phyloP scores from a whole-genome alignment of 2,797 vertebrate species.

The Sebastes matsubarae region DNA sequence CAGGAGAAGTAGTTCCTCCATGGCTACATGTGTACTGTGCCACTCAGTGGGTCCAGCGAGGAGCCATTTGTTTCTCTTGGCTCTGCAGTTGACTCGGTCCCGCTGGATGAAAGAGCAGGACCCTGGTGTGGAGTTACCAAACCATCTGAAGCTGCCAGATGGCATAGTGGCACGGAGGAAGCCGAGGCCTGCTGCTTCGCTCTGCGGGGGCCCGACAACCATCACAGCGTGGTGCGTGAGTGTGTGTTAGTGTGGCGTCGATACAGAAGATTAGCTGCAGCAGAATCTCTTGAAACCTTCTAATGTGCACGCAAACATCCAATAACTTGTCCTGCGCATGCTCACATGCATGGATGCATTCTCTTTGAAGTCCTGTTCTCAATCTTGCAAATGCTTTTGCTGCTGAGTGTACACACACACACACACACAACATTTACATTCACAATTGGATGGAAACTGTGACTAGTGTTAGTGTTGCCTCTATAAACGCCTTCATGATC shows the following conservation, averaged over 20 bases:
- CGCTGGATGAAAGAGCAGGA: constrained; percentile 40
- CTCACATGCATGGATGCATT: neutral
- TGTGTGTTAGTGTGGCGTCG: constrained; percentile 10
- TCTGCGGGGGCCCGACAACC: constrained; percentile 31
- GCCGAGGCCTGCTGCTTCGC: constrained; percentile 50
- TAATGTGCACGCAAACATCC: constrained; percentile 8
- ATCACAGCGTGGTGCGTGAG: constrained; percentile 8
- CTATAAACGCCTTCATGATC: neutral
- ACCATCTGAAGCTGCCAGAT: constrained; percentile 69
- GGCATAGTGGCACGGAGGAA: constrained; percentile 51
- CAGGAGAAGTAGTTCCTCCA: neutral
- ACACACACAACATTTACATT: neutral
- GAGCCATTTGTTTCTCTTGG: neutral
- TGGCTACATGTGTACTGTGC: neutral
- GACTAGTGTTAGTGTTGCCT: neutral
- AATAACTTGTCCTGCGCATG: neutral
- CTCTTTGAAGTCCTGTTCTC: constrained; percentile 13
- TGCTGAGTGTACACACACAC: neutral
- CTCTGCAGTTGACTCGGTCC: neutral
- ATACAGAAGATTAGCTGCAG: constrained; percentile 38
- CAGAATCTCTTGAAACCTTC: constrained; percentile 30
- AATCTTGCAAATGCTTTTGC: neutral
- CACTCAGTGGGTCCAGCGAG: neutral
- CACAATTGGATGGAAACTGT: neutral
- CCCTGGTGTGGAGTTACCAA: constrained; percentile 48